A percentile compares a stretch with the other conserved stretches of the same genome.
Conservation (phyloP, 2,888 invertebrate genomes). For the Amiota communis region DNA sequence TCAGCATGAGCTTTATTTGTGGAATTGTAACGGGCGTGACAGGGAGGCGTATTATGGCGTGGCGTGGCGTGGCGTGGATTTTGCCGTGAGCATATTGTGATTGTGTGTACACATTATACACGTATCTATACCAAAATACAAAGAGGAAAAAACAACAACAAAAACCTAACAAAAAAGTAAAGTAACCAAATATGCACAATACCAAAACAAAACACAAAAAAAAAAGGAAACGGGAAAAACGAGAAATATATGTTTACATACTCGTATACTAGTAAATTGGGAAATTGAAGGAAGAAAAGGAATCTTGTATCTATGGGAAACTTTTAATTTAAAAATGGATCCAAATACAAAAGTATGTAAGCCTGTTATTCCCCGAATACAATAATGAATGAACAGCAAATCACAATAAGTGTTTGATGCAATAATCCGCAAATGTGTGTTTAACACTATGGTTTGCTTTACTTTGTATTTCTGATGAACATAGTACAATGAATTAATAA, state of each 20-base stretch:
- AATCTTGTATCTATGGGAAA: too few relatives aligned
- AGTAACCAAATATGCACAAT: neutral
- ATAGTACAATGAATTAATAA: too few relatives aligned
- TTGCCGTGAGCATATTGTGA: constrained; percentile 12
- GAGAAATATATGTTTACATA: too few relatives aligned
- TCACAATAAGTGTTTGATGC: neutral
- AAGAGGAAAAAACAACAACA: too few relatives aligned
- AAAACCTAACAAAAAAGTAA: neutral
- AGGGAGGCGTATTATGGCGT: neutral
- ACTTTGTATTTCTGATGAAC: neutral
- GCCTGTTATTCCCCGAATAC: too few relatives aligned
- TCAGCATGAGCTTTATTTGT: neutral
- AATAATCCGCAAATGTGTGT: neutral
- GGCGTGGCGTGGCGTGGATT: neutral
- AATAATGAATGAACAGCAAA: too few relatives aligned
- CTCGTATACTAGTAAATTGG: too few relatives aligned
- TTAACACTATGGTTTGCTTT: neutral
- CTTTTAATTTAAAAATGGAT: too few relatives aligned
- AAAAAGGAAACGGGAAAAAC: too few relatives aligned
- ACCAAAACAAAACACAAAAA: neutral
- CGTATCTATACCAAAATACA: neutral
- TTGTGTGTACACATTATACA: constrained; percentile 16
- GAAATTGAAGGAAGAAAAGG: too few relatives aligned
- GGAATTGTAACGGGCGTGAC: too few relatives aligned
- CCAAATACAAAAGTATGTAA: too few relatives aligned